Evolutionary conservation across 2,797 vertebrate species (phyloP).

Genomic region (Xyrichtys novacula): DNA sequence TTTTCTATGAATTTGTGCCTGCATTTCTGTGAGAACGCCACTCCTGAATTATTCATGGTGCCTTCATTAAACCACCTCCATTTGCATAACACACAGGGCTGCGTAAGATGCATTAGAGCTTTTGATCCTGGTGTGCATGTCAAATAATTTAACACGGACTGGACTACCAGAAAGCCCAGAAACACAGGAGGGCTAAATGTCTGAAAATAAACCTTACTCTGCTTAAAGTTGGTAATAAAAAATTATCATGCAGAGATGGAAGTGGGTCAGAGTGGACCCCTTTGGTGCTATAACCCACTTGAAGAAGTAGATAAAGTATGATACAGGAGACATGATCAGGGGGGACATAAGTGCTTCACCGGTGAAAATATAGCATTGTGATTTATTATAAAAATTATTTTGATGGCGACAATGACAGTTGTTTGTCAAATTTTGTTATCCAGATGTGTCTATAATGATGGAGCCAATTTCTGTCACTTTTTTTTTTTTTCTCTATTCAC

Average conservation of each 20-base stretch:
- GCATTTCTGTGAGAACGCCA: conserved; percentile 62
- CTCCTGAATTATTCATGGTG: conserved; percentile 81
- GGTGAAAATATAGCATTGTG: conserved; percentile 23
- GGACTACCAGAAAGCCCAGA: conserved; percentile 35
- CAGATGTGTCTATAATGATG: conserved; percentile 30
- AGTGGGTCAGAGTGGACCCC: conserved; percentile 70
- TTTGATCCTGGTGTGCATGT: conserved; percentile 78
- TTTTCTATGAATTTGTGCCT: conserved; percentile 66
- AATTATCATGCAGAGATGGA: conserved; percentile 45
- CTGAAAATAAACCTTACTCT: conserved; percentile 44
- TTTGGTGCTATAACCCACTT: conserved; percentile 64
- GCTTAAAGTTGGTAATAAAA: conserved; percentile 41
- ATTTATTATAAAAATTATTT: conserved; percentile 52
- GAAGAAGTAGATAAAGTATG: conserved; percentile 58
- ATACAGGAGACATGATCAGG: conserved; percentile 38
- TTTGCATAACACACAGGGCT: conserved; percentile 79
- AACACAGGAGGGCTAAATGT: conserved; percentile 26
- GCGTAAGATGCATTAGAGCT: conserved; percentile 65
- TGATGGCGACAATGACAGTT: conserved; percentile 30
- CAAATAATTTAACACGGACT: conserved; percentile 71
- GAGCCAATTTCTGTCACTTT: conserved; percentile 18
- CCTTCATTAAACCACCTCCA: conserved; percentile 80
- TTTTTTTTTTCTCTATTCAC: conserved; percentile 20
- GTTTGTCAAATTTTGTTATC: conserved; percentile 34
- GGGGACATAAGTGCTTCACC: conserved; percentile 36